Base-by-base conservation (phyloP, 2,113 vertebrate species). In the Muntiacus reevesi region DNA sequence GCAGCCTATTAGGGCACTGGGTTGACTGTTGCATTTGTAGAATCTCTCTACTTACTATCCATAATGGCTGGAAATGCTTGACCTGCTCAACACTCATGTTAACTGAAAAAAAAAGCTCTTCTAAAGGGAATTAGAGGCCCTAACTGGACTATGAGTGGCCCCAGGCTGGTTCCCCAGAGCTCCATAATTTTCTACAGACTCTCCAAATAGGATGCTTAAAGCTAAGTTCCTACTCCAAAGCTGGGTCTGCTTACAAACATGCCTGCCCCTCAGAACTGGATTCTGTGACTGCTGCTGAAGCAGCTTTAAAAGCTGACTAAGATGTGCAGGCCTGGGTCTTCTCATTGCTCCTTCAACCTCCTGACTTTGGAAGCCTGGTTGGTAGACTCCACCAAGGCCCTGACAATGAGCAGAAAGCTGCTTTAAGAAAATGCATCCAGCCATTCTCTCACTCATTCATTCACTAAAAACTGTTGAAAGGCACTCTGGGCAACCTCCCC, bases 71-170 rank as follows among this genome's bases (percentile, higher is more conserved):
- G 47, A 81, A 62, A n/a, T 52, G 50, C 55, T n/a, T 67, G 89
- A 87, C 93, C 86, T 55, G 79, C 28, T 79, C 87, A 86, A 78
- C 50, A 3, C 19, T 59, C 57, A 67, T 40, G 36, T n/a, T 74
- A 82, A 94, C 52, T 54, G 76, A 13, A 50, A 52, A 52, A 52
- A 52, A 55, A 21, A 55, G 3, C 21, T 60, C 54, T 79, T 64
- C n/a, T 85, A 96, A 98, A 89, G 89, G 93, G 95, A 97, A 87
- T 93, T 84, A 52, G 60, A 78, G 89, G 55, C 79, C 81, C 79
- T 96, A 92, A 97, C 93, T 94, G 81, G 54, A 64, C 83, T 60
- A 2, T 6, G 76, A 89, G 93, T 45, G 54, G 71, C 64, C 91
- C 85, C 57, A 40, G 28, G 57, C 60, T 71, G 19, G 40, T 4